Percentiles rank a stretch among this genome's conserved stretches.
These are phyloP conservation scores for Lithobates pipiens DNA, from an alignment of 2,797 vertebrate genomes.

Conservation along the genomic window DNA sequence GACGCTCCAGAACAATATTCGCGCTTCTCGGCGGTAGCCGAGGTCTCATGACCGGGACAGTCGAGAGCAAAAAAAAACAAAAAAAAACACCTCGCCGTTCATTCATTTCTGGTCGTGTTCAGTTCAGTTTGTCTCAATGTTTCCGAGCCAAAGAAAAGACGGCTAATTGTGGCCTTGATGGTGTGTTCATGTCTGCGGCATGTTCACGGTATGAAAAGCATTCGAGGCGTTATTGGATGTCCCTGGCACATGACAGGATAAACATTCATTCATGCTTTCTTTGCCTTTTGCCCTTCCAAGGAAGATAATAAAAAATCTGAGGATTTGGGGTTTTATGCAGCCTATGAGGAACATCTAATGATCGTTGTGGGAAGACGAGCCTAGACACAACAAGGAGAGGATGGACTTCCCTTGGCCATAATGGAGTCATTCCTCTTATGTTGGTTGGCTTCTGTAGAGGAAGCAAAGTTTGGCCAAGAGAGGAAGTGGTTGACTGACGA, in stretches of 20 bases:
- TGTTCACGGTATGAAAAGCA: constrained; percentile 52
- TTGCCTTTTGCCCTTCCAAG: constrained; percentile 40
- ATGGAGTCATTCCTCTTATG: not conserved
- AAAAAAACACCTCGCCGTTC: not conserved
- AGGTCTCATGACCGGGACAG: constrained; percentile 20
- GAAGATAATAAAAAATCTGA: constrained; percentile 33
- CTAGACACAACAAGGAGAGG: not conserved
- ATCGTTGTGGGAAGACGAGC: not conserved
- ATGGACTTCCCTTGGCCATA: not conserved
- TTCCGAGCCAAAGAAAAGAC: constrained; percentile 52
- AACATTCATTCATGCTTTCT: constrained; percentile 9
- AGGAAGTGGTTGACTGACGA: too few relatives aligned
- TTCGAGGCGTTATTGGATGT: constrained; percentile 39
- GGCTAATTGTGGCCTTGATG: constrained; percentile 34
- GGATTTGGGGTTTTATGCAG: not conserved
- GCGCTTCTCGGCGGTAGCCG: constrained; percentile 14
- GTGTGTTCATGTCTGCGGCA: constrained; percentile 49
- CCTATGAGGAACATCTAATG: not conserved
- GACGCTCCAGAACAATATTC: constrained; percentile 27
- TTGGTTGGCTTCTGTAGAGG: not conserved
- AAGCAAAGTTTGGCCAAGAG: too few relatives aligned
- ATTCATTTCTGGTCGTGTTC: not conserved
- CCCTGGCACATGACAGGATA: constrained; percentile 28
- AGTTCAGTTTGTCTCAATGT: not conserved
- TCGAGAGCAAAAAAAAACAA: not conserved